A percentile compares a stretch with the other conserved stretches of the same genome.
Conservation (phyloP, 1,140 invertebrate species). For the Diplogasteroides magnus region DNA sequence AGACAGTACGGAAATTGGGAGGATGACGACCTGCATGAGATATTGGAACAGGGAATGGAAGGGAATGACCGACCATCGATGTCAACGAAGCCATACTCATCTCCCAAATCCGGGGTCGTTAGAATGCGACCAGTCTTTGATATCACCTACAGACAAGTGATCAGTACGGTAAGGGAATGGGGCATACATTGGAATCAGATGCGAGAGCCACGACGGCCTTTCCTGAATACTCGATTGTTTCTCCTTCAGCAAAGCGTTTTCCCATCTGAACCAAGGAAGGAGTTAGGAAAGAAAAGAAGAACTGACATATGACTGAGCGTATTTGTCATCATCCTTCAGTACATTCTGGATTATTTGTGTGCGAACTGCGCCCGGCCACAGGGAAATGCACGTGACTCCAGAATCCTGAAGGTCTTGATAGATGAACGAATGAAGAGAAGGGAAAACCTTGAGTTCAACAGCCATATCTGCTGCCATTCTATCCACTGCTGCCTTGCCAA, state of each 20-base stretch:
- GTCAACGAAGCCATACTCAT: slow-evolving; percentile 54
- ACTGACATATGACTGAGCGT: neutral
- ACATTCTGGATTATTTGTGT: slow-evolving; percentile 54
- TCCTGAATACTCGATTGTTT: slow-evolving; percentile 54
- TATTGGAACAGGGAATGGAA: neutral
- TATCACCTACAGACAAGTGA: neutral
- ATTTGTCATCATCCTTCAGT: slow-evolving; percentile 20
- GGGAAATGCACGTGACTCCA: slow-evolving; percentile 56
- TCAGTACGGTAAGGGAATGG: neutral
- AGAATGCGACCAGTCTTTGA: slow-evolving; percentile 51
- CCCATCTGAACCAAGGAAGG: slow-evolving; percentile 13
- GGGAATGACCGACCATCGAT: slow-evolving; percentile 40
- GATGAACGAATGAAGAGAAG: neutral
- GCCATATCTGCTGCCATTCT: slow-evolving; percentile 59
- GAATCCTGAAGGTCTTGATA: slow-evolving; percentile 34
- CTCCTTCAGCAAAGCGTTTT: slow-evolving; percentile 41
- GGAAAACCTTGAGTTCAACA: slow-evolving; percentile 46
- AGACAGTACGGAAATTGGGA: slow-evolving; percentile 7
- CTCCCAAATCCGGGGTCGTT: slow-evolving; percentile 50
- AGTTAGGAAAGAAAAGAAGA: neutral
- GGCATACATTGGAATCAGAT: slow-evolving; percentile 47
- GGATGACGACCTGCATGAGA: slow-evolving; percentile 23
- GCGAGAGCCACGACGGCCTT: slow-evolving; percentile 51
- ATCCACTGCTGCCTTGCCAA: slow-evolving; percentile 43
- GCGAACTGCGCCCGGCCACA: slow-evolving; percentile 59